These are phyloP conservation scores for Perca flavescens DNA, from an alignment of 2,113 vertebrate species.

Conservation along the genomic window DNA sequence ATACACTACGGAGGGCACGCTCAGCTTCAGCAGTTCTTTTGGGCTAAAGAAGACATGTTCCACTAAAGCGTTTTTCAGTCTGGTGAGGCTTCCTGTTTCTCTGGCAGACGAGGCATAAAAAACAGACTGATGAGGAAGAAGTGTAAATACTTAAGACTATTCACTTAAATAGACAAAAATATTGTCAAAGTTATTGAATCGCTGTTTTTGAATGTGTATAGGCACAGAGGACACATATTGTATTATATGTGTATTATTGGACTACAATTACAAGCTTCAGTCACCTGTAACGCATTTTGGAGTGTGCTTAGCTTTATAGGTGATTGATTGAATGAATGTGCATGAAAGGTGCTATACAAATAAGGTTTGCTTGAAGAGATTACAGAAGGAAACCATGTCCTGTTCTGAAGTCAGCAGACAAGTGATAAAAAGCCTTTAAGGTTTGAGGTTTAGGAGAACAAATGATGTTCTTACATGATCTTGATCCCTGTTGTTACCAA, in stretches of 20 bases:
- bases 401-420: background rate
- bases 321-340: too few species aligned
- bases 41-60: conserved; percentile 91
- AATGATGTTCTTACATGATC: background rate
- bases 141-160: background rate
- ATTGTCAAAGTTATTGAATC: background rate
- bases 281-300: background rate
- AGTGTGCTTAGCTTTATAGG: too few species aligned
- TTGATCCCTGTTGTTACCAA: background rate
- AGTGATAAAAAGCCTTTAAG: background rate
- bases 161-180: background rate
- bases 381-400: background rate
- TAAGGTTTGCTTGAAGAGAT: background rate
- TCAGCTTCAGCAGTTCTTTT: conserved; percentile 92
- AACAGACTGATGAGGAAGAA: background rate
- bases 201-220: background rate
- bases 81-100: conserved; percentile 88
- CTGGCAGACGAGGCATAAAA: conserved; percentile 77
- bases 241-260: background rate
- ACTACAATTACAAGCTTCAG: background rate
- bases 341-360: too few species aligned
- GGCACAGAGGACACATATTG: background rate
- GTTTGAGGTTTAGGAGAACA: background rate
- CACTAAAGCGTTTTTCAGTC: conserved; percentile 84
- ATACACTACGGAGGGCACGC: conserved; percentile 94